phyloP scores from a whole-genome alignment of 2,888 invertebrate species.

The Ctenicera cuprea region DNA sequence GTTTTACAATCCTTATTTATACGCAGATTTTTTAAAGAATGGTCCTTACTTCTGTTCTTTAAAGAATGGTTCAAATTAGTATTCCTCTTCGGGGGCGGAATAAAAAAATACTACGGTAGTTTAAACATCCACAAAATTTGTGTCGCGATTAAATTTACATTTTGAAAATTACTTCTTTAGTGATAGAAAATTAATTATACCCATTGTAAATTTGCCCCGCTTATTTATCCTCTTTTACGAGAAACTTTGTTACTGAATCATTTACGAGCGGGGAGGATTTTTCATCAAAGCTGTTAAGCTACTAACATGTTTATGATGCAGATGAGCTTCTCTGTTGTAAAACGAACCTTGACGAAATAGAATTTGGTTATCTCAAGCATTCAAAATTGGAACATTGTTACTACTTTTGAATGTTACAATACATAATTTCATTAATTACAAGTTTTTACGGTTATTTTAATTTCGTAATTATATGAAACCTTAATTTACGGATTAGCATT shows the following conservation, averaged over 20 bases:
- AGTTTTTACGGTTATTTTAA: background rate
- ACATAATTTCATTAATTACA: background rate
- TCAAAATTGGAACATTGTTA: background rate
- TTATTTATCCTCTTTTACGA: too few species aligned
- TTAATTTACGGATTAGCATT: background rate
- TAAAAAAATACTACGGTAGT: background rate
- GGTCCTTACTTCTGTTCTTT: background rate
- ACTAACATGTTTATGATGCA: slow-evolving; percentile 8
- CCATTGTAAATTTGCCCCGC: too few species aligned
- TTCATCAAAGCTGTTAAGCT: slow-evolving; percentile 17
- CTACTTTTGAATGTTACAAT: background rate
- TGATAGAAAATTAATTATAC: too few species aligned
- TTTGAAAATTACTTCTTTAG: background rate
- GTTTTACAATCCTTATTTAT: too few species aligned
- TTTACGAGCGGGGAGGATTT: slow-evolving; percentile 1
- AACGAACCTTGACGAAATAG: slow-evolving; percentile 4
- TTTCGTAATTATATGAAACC: background rate
- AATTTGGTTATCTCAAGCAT: slow-evolving; percentile 9
- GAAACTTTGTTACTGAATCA: too few species aligned
- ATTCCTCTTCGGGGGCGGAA: background rate
- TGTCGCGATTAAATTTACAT: background rate
- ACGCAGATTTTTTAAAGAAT: too few species aligned
- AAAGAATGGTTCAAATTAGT: background rate
- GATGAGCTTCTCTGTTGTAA: slow-evolving; percentile 1
- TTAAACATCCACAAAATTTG: slow-evolving; percentile 1